Base-by-base conservation (phyloP, 2,888 invertebrate genomes). In the Heliconius charithonia region DNA sequence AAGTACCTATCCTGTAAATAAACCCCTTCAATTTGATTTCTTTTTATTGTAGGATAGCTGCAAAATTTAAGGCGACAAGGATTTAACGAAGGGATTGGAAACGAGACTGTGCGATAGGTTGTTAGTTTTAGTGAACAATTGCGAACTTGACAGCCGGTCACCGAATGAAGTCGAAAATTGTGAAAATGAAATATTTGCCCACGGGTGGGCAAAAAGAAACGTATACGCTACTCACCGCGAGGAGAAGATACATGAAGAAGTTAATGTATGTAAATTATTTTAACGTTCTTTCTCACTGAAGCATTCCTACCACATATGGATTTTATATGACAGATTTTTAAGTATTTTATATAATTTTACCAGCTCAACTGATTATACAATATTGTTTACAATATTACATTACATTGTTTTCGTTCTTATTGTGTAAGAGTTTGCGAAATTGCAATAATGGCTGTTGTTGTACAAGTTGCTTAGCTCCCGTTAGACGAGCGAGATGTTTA, bases 221-320 rank as follows among this genome's bases (percentile, higher is more conserved):
- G 72, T 96, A 96, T 89, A 95, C 96, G 29, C 92, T 95, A 86
- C 91, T 96, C 83, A 95, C 96, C 79, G 95, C 96, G 78, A 95
- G 96, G 90, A 95, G 96, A 89, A 94, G 96, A 92, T 94, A 96
- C 92, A 96, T 96, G 96, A 96, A 96, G 95, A 96, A 96, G 89
- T 89, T 96, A 91, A 93, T 95, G 96, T 96, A 95, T 94, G 96
- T 96, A 94, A 88, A 81, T 41, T 71, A 79, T 77, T 82, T 67
- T 76, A 73, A 4, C 13, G 71, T 69, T 81, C 80, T 76, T 76
- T 76, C 77, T 79, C 32, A 25, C 19, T 41, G 59, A 25, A 0
- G 51, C 19, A n/a, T 78, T 75, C 29, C 63, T 32, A 66, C 51
- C 63, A 78, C 13, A 32, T 76, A 66, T 65, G 45, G 70, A 73